phyloP scores from a whole-genome alignment of 1,140 invertebrate species.

The Eciton burchellii region DNA sequence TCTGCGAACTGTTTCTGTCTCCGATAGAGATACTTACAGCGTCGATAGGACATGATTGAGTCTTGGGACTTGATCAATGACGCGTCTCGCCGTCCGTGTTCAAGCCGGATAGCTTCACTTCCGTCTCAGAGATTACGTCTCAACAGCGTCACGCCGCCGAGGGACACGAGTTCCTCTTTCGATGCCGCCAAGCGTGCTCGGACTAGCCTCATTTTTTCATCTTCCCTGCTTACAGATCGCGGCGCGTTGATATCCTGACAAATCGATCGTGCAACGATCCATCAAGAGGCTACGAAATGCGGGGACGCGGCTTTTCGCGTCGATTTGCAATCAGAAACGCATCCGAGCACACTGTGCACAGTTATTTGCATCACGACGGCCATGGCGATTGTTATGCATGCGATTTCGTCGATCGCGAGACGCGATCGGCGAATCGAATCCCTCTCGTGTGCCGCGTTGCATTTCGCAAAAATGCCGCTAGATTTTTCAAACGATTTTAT shows the following conservation, averaged over 20 bases:
- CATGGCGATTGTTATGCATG: neutral
- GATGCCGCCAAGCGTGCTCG: slow-evolving; percentile 31
- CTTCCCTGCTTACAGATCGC: neutral
- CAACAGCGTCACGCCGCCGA: slow-evolving; percentile 30
- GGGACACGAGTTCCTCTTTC: slow-evolving; percentile 20
- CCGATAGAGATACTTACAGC: neutral
- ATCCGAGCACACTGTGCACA: neutral
- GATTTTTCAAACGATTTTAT: slow-evolving; percentile 27
- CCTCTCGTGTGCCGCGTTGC: too few species aligned
- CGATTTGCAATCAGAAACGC: slow-evolving; percentile 1
- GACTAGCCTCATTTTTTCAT: slow-evolving; percentile 42
- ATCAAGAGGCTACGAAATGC: slow-evolving; percentile 27
- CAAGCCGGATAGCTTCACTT: slow-evolving; percentile 18
- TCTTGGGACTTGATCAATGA: slow-evolving; percentile 13
- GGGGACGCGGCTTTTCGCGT: slow-evolving; percentile 17
- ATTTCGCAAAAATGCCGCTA: neutral
- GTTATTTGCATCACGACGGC: neutral
- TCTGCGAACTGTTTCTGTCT: neutral
- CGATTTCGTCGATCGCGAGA: slow-evolving; percentile 1
- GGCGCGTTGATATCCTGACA: slow-evolving; percentile 16
- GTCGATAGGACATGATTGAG: slow-evolving; percentile 2
- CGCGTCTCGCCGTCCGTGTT: slow-evolving; percentile 12
- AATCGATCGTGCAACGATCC: slow-evolving; percentile 50
- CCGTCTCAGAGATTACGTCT: slow-evolving; percentile 29
- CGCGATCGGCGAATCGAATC: neutral